Base-by-base conservation (phyloP, 1,140 invertebrate genomes). In the Heliconius nattereri region DNA sequence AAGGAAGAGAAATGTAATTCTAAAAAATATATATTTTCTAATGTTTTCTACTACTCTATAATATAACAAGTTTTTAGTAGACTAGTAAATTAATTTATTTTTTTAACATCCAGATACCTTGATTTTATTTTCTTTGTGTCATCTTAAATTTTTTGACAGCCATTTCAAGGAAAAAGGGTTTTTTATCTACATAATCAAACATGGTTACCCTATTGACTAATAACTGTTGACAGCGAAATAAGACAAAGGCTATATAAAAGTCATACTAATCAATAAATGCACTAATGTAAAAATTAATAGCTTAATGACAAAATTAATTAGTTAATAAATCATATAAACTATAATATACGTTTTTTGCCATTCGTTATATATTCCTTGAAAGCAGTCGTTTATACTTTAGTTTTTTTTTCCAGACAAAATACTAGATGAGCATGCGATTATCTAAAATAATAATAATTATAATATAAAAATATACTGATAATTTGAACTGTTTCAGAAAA, bases 171-270 rank as follows among this genome's bases (percentile, higher is more conserved):
- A 19, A 52, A 52, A 52, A 52, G 19, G 16, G 5, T 16, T 52
- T 6, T 52, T 52, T 52, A 16, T 7, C 7, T 52, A 2, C 6
- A 52, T 7, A 52, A 71, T 54, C 19, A 20, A 1, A 2, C 7
- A 54, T 71, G 73, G 78, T 75, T n/a, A 74, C 78, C 73, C 70
- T 76, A 76, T 49, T 26, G 13, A 37, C 74, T 72, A 57, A 71
- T 75, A 79, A 79, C 75, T 71, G 71, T 72, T 78, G 78, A 60
- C 72, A 78, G 77, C 72, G 66, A 75, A 81, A 81, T 83, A 83
- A 83, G 73, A 84, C 79, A 84, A 84, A 84, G 81, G 76, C 80
- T 84, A 78, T 84, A 78, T 73, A 80, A 75, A 75, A 75, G 54
- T 52, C 73, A 45, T 13, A 75, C 71, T 78, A 78, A 6, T 54